Conservation (phyloP, 2,113 vertebrate species). For the Aspidoscelis tigris region DNA sequence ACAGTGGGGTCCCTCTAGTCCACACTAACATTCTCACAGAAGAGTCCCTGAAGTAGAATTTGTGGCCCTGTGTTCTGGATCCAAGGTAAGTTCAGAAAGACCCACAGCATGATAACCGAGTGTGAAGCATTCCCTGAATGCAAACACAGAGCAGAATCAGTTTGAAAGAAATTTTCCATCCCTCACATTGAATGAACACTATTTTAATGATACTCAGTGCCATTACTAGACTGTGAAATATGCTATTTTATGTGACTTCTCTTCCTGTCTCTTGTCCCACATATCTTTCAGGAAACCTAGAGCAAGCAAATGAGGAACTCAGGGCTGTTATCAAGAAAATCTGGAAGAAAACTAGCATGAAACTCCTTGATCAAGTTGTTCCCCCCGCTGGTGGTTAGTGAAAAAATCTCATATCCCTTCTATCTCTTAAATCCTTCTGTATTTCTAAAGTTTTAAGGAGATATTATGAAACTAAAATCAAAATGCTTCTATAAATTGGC, state of each 20-base stretch:
- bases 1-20: too few species aligned
- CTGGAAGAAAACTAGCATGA: slow-evolving; percentile 99
- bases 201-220: background rate
- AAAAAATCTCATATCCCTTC: slow-evolving; percentile 44
- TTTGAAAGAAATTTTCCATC: background rate
- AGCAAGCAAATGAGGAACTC: slow-evolving; percentile 98
- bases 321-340: slow-evolving; percentile 99
- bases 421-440: slow-evolving; percentile 32
- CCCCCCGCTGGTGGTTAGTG: slow-evolving; percentile 98
- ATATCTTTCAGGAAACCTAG: slow-evolving; percentile 87
- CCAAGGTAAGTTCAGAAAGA: too few species aligned
- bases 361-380: slow-evolving; percentile 97
- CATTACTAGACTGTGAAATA: background rate
- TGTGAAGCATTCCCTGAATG: background rate
- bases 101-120: background rate
- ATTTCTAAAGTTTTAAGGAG: slow-evolving; percentile 23
- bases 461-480: slow-evolving; percentile 17
- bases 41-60: too few species aligned
- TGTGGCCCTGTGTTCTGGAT: too few species aligned
- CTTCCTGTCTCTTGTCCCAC: background rate
- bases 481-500: background rate
- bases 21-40: too few species aligned
- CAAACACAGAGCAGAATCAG: background rate
- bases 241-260: background rate
- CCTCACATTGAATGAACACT: background rate